Conservation (phyloP, 2,888 invertebrate genomes). For the Orchesellides sinensis region DNA sequence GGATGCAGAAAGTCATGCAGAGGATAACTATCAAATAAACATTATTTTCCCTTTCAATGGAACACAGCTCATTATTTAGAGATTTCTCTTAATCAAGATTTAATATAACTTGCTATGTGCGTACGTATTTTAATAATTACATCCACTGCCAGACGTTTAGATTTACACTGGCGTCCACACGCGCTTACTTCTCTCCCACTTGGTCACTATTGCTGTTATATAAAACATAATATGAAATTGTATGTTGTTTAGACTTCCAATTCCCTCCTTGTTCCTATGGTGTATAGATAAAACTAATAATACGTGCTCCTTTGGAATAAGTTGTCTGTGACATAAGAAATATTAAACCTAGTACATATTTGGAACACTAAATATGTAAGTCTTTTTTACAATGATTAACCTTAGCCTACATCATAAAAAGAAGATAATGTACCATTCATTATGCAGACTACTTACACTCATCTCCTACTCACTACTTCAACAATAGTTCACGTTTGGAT, state of each 20-base stretch:
- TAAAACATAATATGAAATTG: background rate
- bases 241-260: no score
- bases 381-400: slow-evolving; percentile 9
- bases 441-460: background rate
- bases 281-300: background rate
- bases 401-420: background rate
- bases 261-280: no score
- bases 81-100: background rate
- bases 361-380: background rate
- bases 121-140: background rate
- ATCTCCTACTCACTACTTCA: no score
- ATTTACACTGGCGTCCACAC: no score
- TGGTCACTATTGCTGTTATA: background rate
- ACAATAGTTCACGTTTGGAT: no score
- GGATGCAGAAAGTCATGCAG: background rate
- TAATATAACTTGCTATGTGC: background rate
- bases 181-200: background rate
- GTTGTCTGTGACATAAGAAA: background rate
- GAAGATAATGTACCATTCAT: background rate
- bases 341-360: background rate
- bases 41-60: background rate
- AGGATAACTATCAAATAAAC: background rate
- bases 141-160: no score
- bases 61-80: background rate
- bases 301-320: background rate